Percentiles rank a stretch among this genome's conserved stretches.
phyloP scores from a whole-genome alignment of 2,888 invertebrate species.

The Tinea semifulvella region DNA sequence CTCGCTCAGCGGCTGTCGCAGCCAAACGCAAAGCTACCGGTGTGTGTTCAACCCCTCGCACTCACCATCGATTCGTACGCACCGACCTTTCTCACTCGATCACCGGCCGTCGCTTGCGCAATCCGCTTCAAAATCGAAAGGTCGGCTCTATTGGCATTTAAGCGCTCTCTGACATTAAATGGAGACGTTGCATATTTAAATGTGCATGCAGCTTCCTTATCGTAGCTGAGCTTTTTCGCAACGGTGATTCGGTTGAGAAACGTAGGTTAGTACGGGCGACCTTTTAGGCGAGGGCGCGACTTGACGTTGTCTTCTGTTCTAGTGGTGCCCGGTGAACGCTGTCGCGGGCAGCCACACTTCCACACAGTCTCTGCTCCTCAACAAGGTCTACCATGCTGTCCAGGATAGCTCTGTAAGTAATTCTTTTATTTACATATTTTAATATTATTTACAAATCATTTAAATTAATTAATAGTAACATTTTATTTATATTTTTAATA shows the following conservation, averaged over 20 bases:
- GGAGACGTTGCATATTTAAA: conserved; percentile 51
- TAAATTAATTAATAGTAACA: not conserved
- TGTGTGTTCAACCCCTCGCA: conserved; percentile 35
- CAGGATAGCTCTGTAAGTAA: conserved; percentile 57
- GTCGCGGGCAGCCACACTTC: conserved; percentile 18
- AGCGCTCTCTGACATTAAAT: conserved; percentile 61
- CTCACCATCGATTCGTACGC: conserved; percentile 33
- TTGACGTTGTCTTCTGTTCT: conserved; percentile 39
- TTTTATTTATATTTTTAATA: conserved; percentile 20
- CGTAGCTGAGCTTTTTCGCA: conserved; percentile 52
- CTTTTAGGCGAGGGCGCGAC: conserved; percentile 7
- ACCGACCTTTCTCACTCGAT: conserved; percentile 54
- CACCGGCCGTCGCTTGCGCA: conserved; percentile 59
- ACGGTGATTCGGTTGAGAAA: conserved; percentile 57
- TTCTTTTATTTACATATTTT: conserved; percentile 9
- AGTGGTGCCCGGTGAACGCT: conserved; percentile 46
- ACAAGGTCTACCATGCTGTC: conserved; percentile 38
- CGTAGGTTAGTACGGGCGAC: conserved; percentile 18
- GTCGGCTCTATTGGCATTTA: conserved; percentile 63
- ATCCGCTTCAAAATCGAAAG: conserved; percentile 55
- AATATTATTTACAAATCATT: not conserved
- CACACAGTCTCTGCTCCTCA: conserved; percentile 22
- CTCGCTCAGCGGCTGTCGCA: conserved; percentile 44
- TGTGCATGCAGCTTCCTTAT: conserved; percentile 62
- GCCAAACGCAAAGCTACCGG: conserved; percentile 36